These are phyloP conservation scores for Coenonympha glycerion DNA, from an alignment of 2,888 invertebrate genomes.

Conservation along the genomic window DNA sequence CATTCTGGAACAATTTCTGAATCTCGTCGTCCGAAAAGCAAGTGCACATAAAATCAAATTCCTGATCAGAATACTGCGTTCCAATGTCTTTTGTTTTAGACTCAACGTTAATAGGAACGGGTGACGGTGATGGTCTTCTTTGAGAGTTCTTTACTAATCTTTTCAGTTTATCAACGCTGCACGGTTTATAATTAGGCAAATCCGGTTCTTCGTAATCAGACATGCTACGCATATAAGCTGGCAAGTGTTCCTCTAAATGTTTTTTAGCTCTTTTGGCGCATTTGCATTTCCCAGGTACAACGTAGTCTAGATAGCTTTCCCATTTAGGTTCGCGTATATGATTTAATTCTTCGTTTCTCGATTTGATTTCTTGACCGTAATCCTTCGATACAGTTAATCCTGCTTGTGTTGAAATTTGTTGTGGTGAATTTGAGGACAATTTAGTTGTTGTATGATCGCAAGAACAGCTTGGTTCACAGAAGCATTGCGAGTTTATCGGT, in stretches of 20 bases:
- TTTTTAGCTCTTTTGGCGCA: slow-evolving; percentile 53
- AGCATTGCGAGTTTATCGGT: slow-evolving; percentile 39
- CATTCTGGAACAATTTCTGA: slow-evolving; percentile 33
- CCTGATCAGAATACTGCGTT: slow-evolving; percentile 49
- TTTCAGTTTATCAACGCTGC: slow-evolving; percentile 42
- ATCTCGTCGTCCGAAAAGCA: slow-evolving; percentile 53
- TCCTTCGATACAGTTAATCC: background rate
- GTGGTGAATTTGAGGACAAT: background rate
- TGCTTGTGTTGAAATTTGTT: slow-evolving; percentile 15
- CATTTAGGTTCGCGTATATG: slow-evolving; percentile 57
- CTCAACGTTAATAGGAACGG: slow-evolving; percentile 27
- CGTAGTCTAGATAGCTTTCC: slow-evolving; percentile 49
- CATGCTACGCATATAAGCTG: slow-evolving; percentile 55
- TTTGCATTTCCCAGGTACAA: slow-evolving; percentile 42
- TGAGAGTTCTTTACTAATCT: slow-evolving; percentile 44
- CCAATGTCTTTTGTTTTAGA: slow-evolving; percentile 41
- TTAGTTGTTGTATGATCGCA: slow-evolving; percentile 29
- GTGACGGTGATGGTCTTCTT: slow-evolving; percentile 28
- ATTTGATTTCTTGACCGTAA: slow-evolving; percentile 38
- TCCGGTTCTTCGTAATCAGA: slow-evolving; percentile 44
- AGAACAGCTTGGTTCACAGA: slow-evolving; percentile 50
- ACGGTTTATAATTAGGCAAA: slow-evolving; percentile 51
- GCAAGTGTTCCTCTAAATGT: slow-evolving; percentile 51
- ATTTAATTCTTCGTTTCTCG: slow-evolving; percentile 37
- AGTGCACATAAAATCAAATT: slow-evolving; percentile 49